Evolutionary conservation across 2,113 vertebrate genomes (phyloP).

Genomic region (Microtus montanus): DNA sequence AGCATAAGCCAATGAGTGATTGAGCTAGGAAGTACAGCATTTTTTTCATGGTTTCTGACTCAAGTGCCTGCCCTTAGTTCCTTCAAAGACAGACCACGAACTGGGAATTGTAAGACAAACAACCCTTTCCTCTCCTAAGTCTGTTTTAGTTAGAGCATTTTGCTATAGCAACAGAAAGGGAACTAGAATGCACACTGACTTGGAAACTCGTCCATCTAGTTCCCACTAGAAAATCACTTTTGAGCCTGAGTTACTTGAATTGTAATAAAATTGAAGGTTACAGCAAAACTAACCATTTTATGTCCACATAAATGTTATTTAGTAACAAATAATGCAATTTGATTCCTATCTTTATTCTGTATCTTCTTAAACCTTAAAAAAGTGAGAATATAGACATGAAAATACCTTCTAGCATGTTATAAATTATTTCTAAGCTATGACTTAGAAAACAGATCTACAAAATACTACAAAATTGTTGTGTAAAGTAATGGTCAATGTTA

Average conservation of each 20-base stretch:
- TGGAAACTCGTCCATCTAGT: not conserved
- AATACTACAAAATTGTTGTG: not conserved
- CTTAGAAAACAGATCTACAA: not conserved
- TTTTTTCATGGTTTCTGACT: not conserved
- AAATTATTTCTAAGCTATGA: not conserved
- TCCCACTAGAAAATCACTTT: not conserved
- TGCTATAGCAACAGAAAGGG: not conserved
- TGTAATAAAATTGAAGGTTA: not conserved
- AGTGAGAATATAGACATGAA: not conserved
- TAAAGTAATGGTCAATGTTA: not conserved
- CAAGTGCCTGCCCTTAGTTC: not conserved
- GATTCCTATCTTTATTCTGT: not conserved
- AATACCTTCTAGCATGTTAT: not conserved
- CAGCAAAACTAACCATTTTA: not conserved
- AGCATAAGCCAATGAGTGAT: not conserved
- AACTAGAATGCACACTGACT: not conserved
- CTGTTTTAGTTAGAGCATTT: not conserved
- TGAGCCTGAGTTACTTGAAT: not conserved
- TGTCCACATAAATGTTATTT: not conserved
- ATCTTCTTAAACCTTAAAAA: not conserved
- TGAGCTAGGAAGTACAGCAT: not conserved
- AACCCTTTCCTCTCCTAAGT: too few relatives aligned
- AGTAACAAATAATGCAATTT: not conserved
- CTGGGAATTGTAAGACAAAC: not conserved
- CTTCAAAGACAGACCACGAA: not conserved